Conservation (phyloP, 2,113 vertebrate genomes). For the Xyrauchen texanus region DNA sequence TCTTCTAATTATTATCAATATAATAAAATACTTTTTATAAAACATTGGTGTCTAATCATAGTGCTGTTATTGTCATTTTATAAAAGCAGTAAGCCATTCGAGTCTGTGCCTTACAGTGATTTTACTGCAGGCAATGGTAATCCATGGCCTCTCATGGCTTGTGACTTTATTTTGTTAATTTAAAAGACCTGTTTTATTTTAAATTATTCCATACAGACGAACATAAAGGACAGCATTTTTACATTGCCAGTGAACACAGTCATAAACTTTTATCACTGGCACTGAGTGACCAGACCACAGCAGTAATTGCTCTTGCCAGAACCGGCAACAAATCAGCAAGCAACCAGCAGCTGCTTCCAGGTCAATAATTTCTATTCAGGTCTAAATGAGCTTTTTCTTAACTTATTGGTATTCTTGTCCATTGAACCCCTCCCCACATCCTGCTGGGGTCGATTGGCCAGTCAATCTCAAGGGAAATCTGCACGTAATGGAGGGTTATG, state of each 20-base stretch:
- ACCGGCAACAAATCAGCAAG: constrained; percentile 62
- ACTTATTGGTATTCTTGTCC: constrained; percentile 59
- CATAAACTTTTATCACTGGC: constrained; percentile 27
- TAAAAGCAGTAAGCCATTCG: too few species aligned
- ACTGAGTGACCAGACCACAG: constrained; percentile 51
- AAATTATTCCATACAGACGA: not conserved
- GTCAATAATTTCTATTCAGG: constrained; percentile 64
- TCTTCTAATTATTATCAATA: too few species aligned
- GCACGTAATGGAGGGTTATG: constrained; percentile 55
- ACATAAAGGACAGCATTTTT: not conserved
- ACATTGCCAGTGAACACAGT: constrained; percentile 16
- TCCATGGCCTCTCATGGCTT: too few species aligned
- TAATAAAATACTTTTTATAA: too few species aligned
- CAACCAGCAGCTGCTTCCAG: constrained; percentile 56
- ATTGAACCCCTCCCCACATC: constrained; percentile 49
- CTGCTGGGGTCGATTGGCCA: constrained; percentile 61
- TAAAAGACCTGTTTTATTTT: not conserved
- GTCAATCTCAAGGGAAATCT: constrained; percentile 55
- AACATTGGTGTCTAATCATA: too few species aligned
- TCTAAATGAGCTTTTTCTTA: constrained; percentile 62
- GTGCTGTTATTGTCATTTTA: too few species aligned
- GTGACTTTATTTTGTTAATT: too few species aligned
- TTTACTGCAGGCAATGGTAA: too few species aligned
- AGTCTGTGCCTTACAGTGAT: too few species aligned
- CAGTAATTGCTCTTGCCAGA: constrained; percentile 61